Conservation (phyloP, 2,113 vertebrate species). For the Pitta sordida region DNA sequence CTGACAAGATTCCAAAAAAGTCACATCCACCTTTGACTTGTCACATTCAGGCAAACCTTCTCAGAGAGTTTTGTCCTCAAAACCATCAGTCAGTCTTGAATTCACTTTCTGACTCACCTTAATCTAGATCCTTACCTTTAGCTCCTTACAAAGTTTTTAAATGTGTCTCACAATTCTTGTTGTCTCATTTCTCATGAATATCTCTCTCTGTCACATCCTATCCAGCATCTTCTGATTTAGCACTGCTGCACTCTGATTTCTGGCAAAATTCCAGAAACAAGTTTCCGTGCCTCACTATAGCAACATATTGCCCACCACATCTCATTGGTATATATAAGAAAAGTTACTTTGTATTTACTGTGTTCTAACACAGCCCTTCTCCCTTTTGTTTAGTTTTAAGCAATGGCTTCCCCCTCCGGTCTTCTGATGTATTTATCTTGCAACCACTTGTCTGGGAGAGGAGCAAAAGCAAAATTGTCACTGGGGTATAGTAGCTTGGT, state of each 20-base stretch:
- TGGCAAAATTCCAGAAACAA: not conserved
- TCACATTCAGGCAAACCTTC: not conserved
- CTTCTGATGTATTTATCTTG: not conserved
- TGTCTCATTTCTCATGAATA: not conserved
- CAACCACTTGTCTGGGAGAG: not conserved
- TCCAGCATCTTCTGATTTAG: not conserved
- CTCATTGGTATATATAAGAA: not conserved
- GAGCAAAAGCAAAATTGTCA: not conserved
- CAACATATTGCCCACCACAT: not conserved
- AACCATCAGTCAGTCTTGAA: not conserved
- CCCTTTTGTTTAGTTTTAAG: not conserved
- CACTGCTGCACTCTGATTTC: not conserved
- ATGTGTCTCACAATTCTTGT: not conserved
- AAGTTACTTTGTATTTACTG: not conserved
- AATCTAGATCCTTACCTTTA: not conserved
- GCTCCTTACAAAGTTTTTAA: not conserved
- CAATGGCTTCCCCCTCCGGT: not conserved
- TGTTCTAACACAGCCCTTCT: not conserved
- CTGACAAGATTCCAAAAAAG: not conserved
- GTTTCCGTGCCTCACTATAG: not conserved
- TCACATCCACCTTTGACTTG: not conserved
- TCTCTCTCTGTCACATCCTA: not conserved
- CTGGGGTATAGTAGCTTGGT: not conserved
- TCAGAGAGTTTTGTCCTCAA: not conserved
- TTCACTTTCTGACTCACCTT: not conserved